A percentile compares a stretch with the other conserved stretches of the same genome.
Conservation (phyloP, 2,113 vertebrate genomes). For the Morphnarchus princeps region DNA sequence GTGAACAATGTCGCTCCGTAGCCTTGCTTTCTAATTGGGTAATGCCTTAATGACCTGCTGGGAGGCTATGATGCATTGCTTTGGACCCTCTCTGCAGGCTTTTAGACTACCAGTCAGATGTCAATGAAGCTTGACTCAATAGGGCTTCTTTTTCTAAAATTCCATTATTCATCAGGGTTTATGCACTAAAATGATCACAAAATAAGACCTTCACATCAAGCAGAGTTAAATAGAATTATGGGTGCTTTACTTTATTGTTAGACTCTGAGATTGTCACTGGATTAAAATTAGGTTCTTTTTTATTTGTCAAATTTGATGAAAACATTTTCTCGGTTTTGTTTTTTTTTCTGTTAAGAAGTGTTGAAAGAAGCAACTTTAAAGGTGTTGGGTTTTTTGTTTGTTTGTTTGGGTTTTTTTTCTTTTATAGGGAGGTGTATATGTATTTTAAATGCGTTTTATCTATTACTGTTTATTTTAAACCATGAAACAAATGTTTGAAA, state of each 20-base stretch:
- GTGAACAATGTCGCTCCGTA: constrained; percentile 56
- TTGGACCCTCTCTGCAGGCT: constrained; percentile 64
- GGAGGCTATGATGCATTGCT: constrained; percentile 50
- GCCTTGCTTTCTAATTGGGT: constrained; percentile 67
- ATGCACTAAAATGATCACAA: constrained; percentile 63
- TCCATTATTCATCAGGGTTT: constrained; percentile 65
- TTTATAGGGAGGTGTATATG: background rate
- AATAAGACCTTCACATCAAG: constrained; percentile 58
- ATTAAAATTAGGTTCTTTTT: constrained; percentile 53
- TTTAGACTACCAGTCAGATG: constrained; percentile 70
- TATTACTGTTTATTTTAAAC: background rate
- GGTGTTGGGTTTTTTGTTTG: background rate
- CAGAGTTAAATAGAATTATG: constrained; percentile 61
- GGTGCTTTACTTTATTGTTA: constrained; percentile 49
- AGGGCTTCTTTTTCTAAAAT: constrained; percentile 51
- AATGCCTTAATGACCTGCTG: constrained; percentile 61
- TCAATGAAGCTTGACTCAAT: constrained; percentile 59
- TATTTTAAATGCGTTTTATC: background rate
- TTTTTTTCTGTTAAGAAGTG: background rate
- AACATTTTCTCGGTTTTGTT: background rate
- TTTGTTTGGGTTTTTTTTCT: background rate
- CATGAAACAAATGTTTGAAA: background rate
- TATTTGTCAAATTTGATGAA: constrained; percentile 44
- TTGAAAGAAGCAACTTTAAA: constrained; percentile 15
- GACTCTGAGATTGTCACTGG: constrained; percentile 6